Percentiles rank a stretch among this genome's conserved stretches.
phyloP scores from a whole-genome alignment of 2,113 vertebrate species.

The Ginglymostoma cirratum region DNA sequence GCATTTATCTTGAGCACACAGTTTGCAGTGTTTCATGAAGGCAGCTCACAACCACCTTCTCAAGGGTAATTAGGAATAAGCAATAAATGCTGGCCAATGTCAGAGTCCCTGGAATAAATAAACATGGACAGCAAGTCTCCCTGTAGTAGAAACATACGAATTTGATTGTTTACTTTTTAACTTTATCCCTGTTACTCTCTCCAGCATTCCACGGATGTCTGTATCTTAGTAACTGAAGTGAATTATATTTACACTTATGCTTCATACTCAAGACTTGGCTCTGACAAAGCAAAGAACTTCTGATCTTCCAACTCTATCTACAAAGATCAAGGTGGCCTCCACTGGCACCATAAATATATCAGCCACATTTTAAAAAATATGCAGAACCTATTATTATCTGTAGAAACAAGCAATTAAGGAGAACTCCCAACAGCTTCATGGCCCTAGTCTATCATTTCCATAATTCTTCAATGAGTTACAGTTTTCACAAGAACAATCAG shows the following conservation, averaged over 20 bases:
- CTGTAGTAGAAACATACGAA: neutral
- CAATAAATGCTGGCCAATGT: neutral
- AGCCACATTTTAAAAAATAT: neutral
- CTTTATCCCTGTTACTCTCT: neutral
- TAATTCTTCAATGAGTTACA: neutral
- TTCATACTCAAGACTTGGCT: neutral
- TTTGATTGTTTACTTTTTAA: neutral
- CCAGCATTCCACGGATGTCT: no score
- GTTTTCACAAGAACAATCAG: neutral
- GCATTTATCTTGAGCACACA: neutral
- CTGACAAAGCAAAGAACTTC: neutral
- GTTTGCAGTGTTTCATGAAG: neutral
- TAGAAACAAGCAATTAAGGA: neutral
- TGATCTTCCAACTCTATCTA: neutral
- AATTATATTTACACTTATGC: neutral
- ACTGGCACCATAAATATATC: constrained; percentile 4
- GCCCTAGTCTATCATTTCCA: neutral
- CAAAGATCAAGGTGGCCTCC: constrained; percentile 26
- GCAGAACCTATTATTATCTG: neutral
- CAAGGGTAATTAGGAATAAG: neutral
- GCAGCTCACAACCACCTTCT: neutral
- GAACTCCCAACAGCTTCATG: neutral
- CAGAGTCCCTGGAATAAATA: neutral
- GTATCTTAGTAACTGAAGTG: neutral
- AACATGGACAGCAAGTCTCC: neutral